Conservation (phyloP, 2,113 vertebrate species). For the Hydrochoerus hydrochaeris region DNA sequence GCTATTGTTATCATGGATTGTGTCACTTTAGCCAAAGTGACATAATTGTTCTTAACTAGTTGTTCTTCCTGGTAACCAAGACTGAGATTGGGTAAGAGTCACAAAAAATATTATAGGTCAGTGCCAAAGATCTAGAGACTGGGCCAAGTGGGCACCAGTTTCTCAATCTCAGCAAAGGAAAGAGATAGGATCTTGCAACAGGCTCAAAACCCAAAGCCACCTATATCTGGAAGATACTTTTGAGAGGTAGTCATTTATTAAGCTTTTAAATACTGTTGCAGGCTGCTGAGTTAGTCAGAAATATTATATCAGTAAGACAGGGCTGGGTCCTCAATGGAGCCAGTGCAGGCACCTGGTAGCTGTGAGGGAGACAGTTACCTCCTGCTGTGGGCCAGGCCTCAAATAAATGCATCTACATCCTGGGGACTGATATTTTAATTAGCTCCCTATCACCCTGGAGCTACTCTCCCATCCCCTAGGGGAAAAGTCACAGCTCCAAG, state of each 20-base stretch:
- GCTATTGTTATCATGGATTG: not conserved
- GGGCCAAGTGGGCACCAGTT: not conserved
- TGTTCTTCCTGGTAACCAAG: not conserved
- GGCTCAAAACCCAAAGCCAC: not conserved
- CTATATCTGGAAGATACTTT: not conserved
- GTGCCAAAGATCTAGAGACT: not conserved
- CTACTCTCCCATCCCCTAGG: too few relatives aligned
- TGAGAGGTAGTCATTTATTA: not conserved
- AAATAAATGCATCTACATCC: too few relatives aligned
- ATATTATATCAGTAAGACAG: too few relatives aligned
- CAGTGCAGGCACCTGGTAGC: too few relatives aligned
- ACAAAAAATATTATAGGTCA: not conserved
- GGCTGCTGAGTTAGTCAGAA: too few relatives aligned
- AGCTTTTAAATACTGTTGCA: not conserved
- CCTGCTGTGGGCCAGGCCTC: too few relatives aligned
- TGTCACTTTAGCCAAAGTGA: not conserved
- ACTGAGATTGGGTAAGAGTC: not conserved
- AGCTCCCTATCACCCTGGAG: too few relatives aligned
- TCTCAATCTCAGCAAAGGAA: not conserved
- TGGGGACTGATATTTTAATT: too few relatives aligned
- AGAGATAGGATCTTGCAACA: not conserved
- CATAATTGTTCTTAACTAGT: not conserved
- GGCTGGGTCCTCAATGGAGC: too few relatives aligned
- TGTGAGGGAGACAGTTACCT: too few relatives aligned
- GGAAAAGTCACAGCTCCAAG: too few relatives aligned